Conservation (phyloP, 64 coral and sea anemone genomes). For the Pachyseris speciosa region DNA sequence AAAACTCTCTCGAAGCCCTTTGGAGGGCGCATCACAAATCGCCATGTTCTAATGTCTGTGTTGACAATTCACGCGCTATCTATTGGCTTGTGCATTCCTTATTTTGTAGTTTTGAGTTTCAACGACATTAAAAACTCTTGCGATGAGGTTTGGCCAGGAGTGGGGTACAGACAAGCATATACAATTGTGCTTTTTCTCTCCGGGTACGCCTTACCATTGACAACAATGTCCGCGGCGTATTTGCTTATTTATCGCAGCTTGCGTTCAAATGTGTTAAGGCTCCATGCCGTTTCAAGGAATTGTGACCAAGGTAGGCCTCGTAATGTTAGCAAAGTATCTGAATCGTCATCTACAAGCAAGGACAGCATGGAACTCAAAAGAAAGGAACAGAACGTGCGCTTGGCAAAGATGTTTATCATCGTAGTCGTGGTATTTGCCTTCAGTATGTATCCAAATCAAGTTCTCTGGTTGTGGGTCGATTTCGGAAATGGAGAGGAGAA, state of each 20-base stretch:
- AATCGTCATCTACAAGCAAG: not conserved
- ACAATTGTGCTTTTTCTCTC: conserved; percentile 62
- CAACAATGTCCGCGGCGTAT: conserved; percentile 47
- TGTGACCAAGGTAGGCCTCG: not conserved
- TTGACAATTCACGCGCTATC: conserved; percentile 35
- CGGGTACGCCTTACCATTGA: conserved; percentile 57
- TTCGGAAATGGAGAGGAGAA: conserved; percentile 44
- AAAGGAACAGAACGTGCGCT: conserved; percentile 47
- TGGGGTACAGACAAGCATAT: conserved; percentile 55
- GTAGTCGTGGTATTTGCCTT: conserved; percentile 85
- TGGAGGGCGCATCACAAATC: conserved; percentile 9
- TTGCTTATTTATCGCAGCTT: conserved; percentile 32
- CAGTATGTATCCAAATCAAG: conserved; percentile 91
- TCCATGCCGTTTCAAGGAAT: not conserved
- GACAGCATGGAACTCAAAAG: not conserved
- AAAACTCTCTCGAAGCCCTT: conserved; percentile 58
- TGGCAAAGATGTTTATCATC: conserved; percentile 83
- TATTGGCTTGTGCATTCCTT: conserved; percentile 16
- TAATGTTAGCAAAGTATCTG: not conserved
- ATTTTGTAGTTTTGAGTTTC: conserved; percentile 41
- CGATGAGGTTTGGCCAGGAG: conserved; percentile 46
- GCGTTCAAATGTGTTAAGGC: conserved; percentile 27
- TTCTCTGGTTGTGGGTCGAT: conserved; percentile 87
- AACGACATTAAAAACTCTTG: not conserved
- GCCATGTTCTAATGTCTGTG: conserved; percentile 1